Percentiles rank a stretch among this genome's conserved stretches.
Evolutionary conservation across 2,113 vertebrate genomes (phyloP).

Genomic region (Mobula hypostoma): DNA sequence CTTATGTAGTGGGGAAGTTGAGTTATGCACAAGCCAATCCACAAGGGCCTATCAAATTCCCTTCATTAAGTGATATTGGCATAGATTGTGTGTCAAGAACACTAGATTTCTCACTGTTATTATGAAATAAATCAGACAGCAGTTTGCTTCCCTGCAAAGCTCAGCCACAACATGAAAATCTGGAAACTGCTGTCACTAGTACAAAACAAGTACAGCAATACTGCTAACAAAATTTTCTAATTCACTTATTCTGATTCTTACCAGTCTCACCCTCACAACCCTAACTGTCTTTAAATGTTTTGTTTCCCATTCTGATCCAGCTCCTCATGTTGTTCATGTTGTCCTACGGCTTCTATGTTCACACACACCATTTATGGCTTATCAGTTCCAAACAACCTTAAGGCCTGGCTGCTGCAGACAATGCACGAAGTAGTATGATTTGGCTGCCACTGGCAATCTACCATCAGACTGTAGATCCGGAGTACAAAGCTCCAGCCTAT

Average conservation of each 20-base stretch:
- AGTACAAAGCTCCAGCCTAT: no score
- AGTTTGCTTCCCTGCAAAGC: neutral
- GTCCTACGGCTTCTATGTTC: no score
- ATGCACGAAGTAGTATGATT: no score
- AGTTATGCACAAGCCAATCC: neutral
- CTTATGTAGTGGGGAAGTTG: neutral
- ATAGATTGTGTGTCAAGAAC: neutral
- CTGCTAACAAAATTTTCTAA: neutral
- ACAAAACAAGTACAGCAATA: neutral
- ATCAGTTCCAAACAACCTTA: no score
- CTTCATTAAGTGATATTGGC: neutral
- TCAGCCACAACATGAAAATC: neutral
- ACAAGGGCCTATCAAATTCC: neutral
- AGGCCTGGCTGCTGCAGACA: no score
- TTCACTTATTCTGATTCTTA: neutral
- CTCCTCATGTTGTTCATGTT: no score
- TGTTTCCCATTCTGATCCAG: neutral
- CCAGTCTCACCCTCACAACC: no score
- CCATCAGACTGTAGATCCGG: no score
- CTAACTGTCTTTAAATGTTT: neutral
- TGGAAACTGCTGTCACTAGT: neutral
- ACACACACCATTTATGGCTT: no score
- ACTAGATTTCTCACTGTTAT: neutral
- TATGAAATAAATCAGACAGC: neutral
- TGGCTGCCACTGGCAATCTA: no score